A percentile compares a stretch with the other conserved stretches of the same genome.
These are phyloP conservation scores for Agriotes lineatus DNA, from an alignment of 2,888 invertebrate genomes.

Conservation along the genomic window DNA sequence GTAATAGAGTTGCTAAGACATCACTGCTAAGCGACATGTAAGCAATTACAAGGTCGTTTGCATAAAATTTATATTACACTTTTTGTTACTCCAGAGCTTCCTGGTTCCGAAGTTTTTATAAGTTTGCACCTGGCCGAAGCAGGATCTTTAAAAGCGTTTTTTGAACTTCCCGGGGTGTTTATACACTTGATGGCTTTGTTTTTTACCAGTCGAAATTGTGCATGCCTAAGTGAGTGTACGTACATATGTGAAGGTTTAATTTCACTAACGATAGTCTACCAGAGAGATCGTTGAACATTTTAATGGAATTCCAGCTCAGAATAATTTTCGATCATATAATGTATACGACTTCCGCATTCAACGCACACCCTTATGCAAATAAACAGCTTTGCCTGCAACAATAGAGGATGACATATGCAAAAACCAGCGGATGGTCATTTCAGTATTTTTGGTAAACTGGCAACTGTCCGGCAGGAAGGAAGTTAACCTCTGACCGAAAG, in stretches of 20 bases:
- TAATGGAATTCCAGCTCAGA: too few relatives aligned
- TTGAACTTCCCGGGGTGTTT: not conserved
- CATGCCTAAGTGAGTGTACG: too few relatives aligned
- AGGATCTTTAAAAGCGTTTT: not conserved
- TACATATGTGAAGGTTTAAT: too few relatives aligned
- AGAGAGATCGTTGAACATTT: too few relatives aligned
- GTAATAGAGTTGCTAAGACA: too few relatives aligned
- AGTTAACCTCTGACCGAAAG: conserved; percentile 59
- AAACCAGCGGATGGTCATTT: conserved; percentile 60
- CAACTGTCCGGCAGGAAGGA: conserved; percentile 60
- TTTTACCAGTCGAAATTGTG: too few relatives aligned
- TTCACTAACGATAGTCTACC: too few relatives aligned
- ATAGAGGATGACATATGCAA: conserved; percentile 51
- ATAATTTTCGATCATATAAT: too few relatives aligned
- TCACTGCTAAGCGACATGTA: too few relatives aligned
- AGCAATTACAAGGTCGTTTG: too few relatives aligned
- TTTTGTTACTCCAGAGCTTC: conserved; percentile 8
- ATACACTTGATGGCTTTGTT: not conserved
- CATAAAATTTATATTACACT: conserved; percentile 41
- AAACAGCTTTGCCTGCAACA: conserved; percentile 54
- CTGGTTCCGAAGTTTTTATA: conserved; percentile 14
- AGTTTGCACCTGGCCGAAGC: conserved; percentile 20
- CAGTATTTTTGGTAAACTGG: conserved; percentile 54
- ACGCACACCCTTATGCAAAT: conserved; percentile 55
- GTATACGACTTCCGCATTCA: conserved; percentile 11